Evolutionary conservation across 2,113 vertebrate genomes (phyloP), one percentile per base, ranked within the genome.

Genomic region (Vulpes vulpes): DNA sequence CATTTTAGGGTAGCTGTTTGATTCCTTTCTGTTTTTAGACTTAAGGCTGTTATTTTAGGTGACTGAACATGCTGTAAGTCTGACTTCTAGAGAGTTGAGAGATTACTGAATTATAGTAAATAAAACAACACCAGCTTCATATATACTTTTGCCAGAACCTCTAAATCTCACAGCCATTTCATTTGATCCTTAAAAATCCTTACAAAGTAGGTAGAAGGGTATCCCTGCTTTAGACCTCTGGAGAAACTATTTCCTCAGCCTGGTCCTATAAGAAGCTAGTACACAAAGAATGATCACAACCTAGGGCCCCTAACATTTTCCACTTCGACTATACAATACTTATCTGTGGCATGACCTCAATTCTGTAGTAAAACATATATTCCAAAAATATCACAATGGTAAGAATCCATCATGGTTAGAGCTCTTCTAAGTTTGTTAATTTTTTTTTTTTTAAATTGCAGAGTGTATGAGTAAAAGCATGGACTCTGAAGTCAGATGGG

Each of bases 71-170:
- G 38, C 59, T 60, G 0, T 81, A 69, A 64, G 32, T 51, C 3
- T 90, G 60, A 87, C 49, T 95, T 93, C 4, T 90, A 38, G 57
- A 78, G 49, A 95, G 86, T 17, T 43, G 71, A 89, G 65, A 32
- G 17, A 92, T 85, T 89, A 64, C 3, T 89, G 38, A 96, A 94
- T 94, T 90, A 90, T n/a, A 85, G 49, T 85, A 95, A 85, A 65
- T 73, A 43, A 87, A 94, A 94, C 3, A 84, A 82, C 60, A 60
- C 19, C 12, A 94, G 16, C n/a, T 90, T 92, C n/a, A 91, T 51
- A 89, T 19, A 83, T 74, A 89, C 55, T 91, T 93, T 73, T 86
- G 43, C 60, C 43, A 87, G 65, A 57, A 81, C 87, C 43, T 94
- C 53, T 92, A 94, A 67, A 27, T 71, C 51, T 92, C 53, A 96